These are phyloP conservation scores for Amphiprion clarkii DNA, from an alignment of 2,797 vertebrate genomes.

Conservation along the genomic window DNA sequence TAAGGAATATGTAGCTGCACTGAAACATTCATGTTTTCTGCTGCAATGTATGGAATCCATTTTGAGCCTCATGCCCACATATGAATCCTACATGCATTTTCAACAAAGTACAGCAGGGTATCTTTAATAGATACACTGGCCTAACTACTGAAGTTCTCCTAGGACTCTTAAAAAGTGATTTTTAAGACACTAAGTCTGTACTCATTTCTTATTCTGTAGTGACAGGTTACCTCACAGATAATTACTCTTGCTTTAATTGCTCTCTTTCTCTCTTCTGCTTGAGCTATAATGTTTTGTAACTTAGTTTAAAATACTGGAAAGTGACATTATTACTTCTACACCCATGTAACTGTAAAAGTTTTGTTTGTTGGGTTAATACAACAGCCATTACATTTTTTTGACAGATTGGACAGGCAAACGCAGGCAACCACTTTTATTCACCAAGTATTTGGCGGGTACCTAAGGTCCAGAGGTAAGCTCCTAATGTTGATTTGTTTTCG, in stretches of 20 bases:
- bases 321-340: background rate
- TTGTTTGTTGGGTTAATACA: background rate
- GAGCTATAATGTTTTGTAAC: constrained; percentile 1
- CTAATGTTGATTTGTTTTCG: constrained; percentile 6
- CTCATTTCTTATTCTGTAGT: background rate
- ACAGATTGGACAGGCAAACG: constrained; percentile 94
- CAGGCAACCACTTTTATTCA: constrained; percentile 96
- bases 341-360: background rate
- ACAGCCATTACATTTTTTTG: constrained; percentile 43
- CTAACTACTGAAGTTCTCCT: constrained; percentile 6
- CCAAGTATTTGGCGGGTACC: constrained; percentile 98
- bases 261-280: constrained; percentile 7
- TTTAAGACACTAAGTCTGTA: constrained; percentile 5
- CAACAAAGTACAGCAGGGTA: background rate
- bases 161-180: constrained; percentile 7
- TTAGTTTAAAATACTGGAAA: background rate
- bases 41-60: background rate
- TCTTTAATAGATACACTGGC: constrained; percentile 24
- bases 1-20: background rate
- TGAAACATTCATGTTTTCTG: background rate
- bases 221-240: constrained; percentile 31
- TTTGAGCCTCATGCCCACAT: background rate
- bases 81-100: constrained; percentile 4
- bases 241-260: constrained; percentile 47
- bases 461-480: constrained; percentile 93